Base-by-base conservation (phyloP, 1,140 invertebrate genomes). In the Lucilia sericata region DNA sequence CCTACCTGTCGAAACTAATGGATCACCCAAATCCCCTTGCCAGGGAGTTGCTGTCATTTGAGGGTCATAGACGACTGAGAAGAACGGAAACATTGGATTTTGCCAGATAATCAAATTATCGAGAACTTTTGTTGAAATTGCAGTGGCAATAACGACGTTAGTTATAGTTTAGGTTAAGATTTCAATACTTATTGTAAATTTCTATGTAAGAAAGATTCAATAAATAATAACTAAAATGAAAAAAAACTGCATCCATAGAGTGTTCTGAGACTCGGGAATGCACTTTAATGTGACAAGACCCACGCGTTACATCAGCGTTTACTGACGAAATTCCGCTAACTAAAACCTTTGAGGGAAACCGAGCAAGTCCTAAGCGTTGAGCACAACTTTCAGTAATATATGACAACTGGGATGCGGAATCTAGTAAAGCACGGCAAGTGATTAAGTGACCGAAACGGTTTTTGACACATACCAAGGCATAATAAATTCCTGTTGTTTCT, bases 321-420 rank as follows among this genome's bases (percentile, higher is more conserved):
- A 74, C 36, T n/a, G 76, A 74, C 19, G 78, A 65, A 49, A 84
- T 82, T 2, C 76, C 83, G 13, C 55, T 47, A 4, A 84, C 65
- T 14, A 47, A 21, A 49, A 84, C 65, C 19, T 34, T 78, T 30
- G 75, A 84, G 13, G 47, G 83, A 14, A 19, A 17, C 13, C 83
- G 25, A 4, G 60, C 13, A 42, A 84, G 30, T 14, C 76, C 83
- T 17, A 84, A 42, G 14, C 51, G 47, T 47, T 84, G 76, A 5
- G 60, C 51, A 30, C 55, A 81, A 49, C 12, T n/a, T 49, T 84
- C 83, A 17, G 83, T 47, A n/a, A 84, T 84, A 34, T 82, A 84
- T 42, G 83, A 82, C 4, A 84, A 13, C 81, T 84, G 30, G 7
- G 83, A 84, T 49, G 21, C 76, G 42, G 51, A 65, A 42, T 84